Evolutionary conservation across 2,888 invertebrate species (phyloP), one percentile per base, ranked within the genome.

Genomic region (Phaonia tiefii): DNA sequence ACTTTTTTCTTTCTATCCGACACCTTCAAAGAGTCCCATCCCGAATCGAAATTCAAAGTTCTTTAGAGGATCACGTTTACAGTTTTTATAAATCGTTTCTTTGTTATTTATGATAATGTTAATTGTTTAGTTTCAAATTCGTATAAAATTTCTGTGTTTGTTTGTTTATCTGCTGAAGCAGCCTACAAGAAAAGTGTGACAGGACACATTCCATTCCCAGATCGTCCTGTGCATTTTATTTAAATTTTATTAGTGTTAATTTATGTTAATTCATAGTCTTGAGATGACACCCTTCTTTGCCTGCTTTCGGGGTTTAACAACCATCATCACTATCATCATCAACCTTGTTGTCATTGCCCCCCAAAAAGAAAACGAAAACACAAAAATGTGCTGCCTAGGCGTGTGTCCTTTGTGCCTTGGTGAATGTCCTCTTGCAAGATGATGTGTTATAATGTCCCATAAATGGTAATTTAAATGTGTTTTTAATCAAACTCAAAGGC

Each of bases 401-500:
- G 76, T 79, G 75, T 76, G 75, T 80, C 76, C 79, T 37, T 31
- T 8, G 3, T 3, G 31, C 31, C 31, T 31, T 3, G 4, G 17
- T 17, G 1, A 1, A 17, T 37, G 56, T 69, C n/a, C 25, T n/a
- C 22, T 49, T 39, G 3, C 7, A 7, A n/a, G 31, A 31, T 66
- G 31, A 31, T 31, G 31, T 31, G 42, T 67, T 75, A 66, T 71
- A 73, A 72, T 42, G 63, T 63, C 39, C 63, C 63, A 81, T 78
- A 69, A 81, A 78, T 75, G 72, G 63, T 54, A 78, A 81, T 81
- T 81, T 78, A 72, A 78, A 81, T 75, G 75, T 81, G 75, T 72
- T 75, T 70, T 72, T 46, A 69, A 63, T 63, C 63, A 63, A 63
- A 63, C 63, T 8, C 39, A 39, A n/a, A 39, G 63, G n/a, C 63